Evolutionary conservation across 2,797 vertebrate species (phyloP).

Genomic region (Sphaeramia orbicularis): DNA sequence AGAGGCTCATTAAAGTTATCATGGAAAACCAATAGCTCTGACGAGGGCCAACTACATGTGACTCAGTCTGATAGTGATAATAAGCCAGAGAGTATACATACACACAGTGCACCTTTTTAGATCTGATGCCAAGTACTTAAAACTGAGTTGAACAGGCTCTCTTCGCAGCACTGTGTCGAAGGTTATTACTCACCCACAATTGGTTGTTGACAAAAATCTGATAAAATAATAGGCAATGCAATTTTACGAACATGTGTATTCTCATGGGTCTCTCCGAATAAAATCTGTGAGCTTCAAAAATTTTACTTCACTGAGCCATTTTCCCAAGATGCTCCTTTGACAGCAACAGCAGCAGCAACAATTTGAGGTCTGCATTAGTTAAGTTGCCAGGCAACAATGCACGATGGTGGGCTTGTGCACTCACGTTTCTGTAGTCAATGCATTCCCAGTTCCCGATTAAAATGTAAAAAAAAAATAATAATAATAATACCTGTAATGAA

Average conservation of each 20-base stretch:
- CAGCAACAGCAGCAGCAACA: slow-evolving; percentile 46
- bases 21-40: slow-evolving; percentile 6
- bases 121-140: slow-evolving; percentile 19
- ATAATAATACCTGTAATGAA: slow-evolving; percentile 9
- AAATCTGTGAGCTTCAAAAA: slow-evolving; percentile 47
- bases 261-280: slow-evolving; percentile 41
- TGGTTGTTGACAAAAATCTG: slow-evolving; percentile 17
- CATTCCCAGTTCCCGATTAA: slow-evolving; percentile 46
- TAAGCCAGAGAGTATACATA: slow-evolving; percentile 2
- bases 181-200: slow-evolving; percentile 47
- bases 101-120: not conserved
- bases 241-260: slow-evolving; percentile 27
- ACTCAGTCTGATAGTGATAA: slow-evolving; percentile 14
- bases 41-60: not conserved
- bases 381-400: slow-evolving; percentile 83
- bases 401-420: slow-evolving; percentile 44
- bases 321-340: slow-evolving; percentile 51
- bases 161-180: slow-evolving; percentile 27
- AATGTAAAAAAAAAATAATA: slow-evolving; percentile 47
- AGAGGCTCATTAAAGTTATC: slow-evolving; percentile 20
- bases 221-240: not conserved
- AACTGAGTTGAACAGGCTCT: slow-evolving; percentile 37
- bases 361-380: slow-evolving; percentile 66
- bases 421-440: slow-evolving; percentile 46
- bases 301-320: slow-evolving; percentile 51